These are phyloP conservation scores for Pampusana beccarii DNA, from an alignment of 2,113 vertebrate genomes.

Conservation along the genomic window DNA sequence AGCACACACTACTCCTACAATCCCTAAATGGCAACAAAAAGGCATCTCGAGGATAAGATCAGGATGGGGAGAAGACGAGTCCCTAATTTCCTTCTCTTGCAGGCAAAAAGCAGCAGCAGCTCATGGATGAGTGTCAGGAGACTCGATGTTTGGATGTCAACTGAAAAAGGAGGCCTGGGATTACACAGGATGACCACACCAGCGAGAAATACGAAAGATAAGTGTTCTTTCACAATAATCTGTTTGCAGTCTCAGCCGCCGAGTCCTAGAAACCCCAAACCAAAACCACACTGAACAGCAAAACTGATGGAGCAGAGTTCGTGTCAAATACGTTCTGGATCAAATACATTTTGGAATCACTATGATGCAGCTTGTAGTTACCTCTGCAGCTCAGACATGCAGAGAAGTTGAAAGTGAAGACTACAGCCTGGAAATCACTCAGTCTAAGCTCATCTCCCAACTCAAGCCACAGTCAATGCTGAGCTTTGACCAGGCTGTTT, in stretches of 20 bases:
- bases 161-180: neutral
- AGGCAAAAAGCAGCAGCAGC: neutral
- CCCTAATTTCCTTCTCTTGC: fast-evolving
- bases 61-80: neutral
- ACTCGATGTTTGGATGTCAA: neutral
- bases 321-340: fast-evolving
- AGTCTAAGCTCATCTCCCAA: no score
- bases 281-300: fast-evolving
- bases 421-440: neutral
- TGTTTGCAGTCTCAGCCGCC: neutral
- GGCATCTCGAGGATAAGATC: neutral
- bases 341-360: neutral
- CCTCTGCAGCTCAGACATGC: neutral
- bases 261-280: neutral
- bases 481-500: neutral
- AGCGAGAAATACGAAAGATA: fast-evolving
- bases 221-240: neutral
- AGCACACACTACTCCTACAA: neutral
- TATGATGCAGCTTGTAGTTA: neutral
- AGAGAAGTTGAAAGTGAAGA: neutral
- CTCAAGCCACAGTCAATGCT: neutral
- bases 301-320: fast-evolving
- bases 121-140: neutral
- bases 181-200: fast-evolving
- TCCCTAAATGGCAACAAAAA: neutral